Conservation (phyloP, 2,888 invertebrate genomes). For the Hirtodrosophila cameraria region DNA sequence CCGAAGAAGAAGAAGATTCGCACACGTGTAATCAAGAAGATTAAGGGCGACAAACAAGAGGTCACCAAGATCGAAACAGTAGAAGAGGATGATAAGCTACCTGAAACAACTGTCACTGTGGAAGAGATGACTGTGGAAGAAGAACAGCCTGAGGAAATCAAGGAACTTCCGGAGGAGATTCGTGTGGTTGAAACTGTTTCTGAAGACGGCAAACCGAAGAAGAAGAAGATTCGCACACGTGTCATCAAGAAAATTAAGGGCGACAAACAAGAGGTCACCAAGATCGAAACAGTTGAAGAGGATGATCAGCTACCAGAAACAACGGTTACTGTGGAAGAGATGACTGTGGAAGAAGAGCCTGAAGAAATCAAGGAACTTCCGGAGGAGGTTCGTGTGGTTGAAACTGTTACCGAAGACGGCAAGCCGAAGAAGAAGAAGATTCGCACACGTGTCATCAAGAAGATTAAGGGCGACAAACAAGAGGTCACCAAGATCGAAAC, state of each 20-base stretch:
- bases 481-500: neutral
- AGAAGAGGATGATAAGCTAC: constrained; percentile 70
- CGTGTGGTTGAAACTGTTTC: neutral
- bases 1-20: constrained; percentile 80
- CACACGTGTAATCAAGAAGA: constrained; percentile 27
- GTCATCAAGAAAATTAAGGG: neutral
- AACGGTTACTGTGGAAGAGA: neutral
- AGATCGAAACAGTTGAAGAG: neutral
- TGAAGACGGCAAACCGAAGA: neutral
- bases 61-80: constrained; percentile 64
- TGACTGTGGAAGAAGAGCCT: no score
- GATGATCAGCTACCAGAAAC: neutral
- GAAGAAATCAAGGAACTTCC: neutral
- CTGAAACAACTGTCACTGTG: constrained; percentile 66
- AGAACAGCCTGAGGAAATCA: no score
- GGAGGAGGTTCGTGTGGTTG: neutral
- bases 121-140: neutral
- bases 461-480: neutral
- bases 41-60: constrained; percentile 19
- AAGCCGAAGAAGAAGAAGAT: neutral
- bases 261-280: neutral
- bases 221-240: neutral
- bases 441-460: neutral
- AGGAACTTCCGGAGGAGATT: no score
- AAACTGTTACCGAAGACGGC: neutral